Conservation (phyloP, 2,888 invertebrate species). For the Cerastoderma edule region DNA sequence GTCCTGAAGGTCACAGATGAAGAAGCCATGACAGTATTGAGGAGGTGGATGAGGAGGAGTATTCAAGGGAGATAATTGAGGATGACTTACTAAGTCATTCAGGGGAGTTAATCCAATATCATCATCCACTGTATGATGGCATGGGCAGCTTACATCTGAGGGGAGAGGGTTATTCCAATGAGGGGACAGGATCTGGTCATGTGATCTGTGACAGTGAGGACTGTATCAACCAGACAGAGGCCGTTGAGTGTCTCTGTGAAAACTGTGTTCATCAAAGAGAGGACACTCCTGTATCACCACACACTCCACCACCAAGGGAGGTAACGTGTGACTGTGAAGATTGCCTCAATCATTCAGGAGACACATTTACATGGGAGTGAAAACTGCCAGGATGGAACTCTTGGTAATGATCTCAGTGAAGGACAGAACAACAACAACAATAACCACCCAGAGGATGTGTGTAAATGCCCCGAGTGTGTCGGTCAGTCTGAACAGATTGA, state of each 20-base stretch:
- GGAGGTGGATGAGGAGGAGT: slow-evolving; percentile 23
- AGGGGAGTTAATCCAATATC: neutral
- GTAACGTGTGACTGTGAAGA: slow-evolving; percentile 57
- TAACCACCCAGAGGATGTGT: slow-evolving; percentile 34
- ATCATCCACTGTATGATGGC: slow-evolving; percentile 2
- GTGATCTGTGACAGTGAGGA: slow-evolving; percentile 57
- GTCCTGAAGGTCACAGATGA: slow-evolving; percentile 25
- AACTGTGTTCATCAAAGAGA: slow-evolving; percentile 44
- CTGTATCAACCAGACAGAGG: slow-evolving; percentile 49
- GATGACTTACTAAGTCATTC: slow-evolving; percentile 15
- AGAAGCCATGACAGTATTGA: slow-evolving; percentile 7
- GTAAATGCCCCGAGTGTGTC: slow-evolving; percentile 43
- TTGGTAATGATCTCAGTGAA: neutral
- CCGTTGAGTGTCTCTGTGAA: slow-evolving; percentile 55
- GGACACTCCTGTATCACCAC: slow-evolving; percentile 5
- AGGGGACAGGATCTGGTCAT: slow-evolving; percentile 37
- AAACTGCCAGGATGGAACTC: slow-evolving; percentile 29
- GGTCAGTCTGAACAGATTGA: slow-evolving; percentile 12
- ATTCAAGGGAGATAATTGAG: slow-evolving; percentile 2
- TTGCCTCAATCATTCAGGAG: slow-evolving; percentile 42
- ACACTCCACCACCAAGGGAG: slow-evolving; percentile 34
- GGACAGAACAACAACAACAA: slow-evolving; percentile 27
- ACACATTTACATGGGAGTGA: slow-evolving; percentile 53
- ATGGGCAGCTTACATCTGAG: neutral
- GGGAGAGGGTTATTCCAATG: slow-evolving; percentile 23